Conservation (phyloP, 2,113 vertebrate genomes). For the Uropsilus gracilis region DNA sequence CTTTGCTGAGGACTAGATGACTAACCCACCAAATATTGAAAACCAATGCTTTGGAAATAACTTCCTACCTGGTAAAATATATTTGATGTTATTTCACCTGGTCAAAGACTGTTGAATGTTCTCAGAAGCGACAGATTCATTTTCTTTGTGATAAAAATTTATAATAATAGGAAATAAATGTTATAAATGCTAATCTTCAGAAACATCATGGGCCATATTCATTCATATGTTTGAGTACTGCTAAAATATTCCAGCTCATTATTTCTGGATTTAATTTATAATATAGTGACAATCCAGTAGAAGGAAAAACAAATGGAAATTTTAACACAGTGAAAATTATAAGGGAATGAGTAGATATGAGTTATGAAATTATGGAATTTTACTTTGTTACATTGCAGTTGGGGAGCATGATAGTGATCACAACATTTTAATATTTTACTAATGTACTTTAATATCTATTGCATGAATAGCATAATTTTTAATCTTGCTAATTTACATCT, state of each 20-base stretch:
- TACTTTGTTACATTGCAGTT: neutral
- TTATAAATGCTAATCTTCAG: conserved; percentile 19
- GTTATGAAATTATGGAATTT: neutral
- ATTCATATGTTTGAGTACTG: neutral
- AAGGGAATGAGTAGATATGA: neutral
- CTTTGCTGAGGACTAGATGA: neutral
- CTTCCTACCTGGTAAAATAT: neutral
- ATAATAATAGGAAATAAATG: neutral
- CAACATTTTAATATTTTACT: neutral
- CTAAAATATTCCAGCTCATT: neutral
- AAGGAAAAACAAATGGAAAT: neutral
- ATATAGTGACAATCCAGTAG: neutral
- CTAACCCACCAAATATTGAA: neutral
- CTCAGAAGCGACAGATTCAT: neutral
- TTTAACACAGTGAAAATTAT: neutral
- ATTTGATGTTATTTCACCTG: conserved; percentile 33
- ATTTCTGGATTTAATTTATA: conserved; percentile 32
- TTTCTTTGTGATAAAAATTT: neutral
- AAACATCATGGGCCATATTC: neutral
- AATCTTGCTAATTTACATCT: neutral
- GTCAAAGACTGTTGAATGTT: neutral
- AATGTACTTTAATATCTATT: neutral
- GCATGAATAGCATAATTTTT: neutral
- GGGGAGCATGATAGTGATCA: neutral
- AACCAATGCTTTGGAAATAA: conserved; percentile 32